Conservation (phyloP, 2,888 invertebrate genomes). For the Emmelina monodactyla region DNA sequence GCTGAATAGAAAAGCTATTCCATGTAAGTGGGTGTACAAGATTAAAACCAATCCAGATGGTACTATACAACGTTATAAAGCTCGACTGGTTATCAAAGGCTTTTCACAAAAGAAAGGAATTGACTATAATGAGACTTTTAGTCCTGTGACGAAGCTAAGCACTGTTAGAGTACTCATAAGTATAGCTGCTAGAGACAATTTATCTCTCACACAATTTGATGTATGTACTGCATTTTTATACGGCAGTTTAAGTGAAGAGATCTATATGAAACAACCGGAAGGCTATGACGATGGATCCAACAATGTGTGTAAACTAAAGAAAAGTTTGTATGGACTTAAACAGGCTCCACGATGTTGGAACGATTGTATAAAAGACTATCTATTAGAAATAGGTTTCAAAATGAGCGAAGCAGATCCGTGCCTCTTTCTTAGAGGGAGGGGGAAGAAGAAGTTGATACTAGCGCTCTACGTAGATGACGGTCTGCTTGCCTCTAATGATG, state of each 20-base stretch:
- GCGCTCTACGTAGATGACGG: constrained; percentile 4
- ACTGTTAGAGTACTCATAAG: constrained; percentile 2
- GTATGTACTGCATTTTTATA: constrained; percentile 4
- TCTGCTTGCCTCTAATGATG: not conserved
- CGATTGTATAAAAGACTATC: not conserved
- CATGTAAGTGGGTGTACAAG: too few species aligned
- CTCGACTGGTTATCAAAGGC: constrained; percentile 10
- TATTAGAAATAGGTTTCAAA: constrained; percentile 2
- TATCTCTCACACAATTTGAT: not conserved
- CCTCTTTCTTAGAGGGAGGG: not conserved
- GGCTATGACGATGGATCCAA: not conserved
- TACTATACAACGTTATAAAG: constrained; percentile 15
- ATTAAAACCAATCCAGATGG: constrained; percentile 16
- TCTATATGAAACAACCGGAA: constrained; percentile 4
- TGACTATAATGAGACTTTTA: constrained; percentile 3
- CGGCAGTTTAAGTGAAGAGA: constrained; percentile 2
- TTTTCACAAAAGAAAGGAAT: constrained; percentile 5
- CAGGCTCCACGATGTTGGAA: constrained; percentile 1
- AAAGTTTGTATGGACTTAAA: not conserved
- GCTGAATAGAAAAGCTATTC: too few species aligned
- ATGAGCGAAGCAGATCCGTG: not conserved
- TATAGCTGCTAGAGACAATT: constrained; percentile 3
- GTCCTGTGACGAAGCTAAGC: constrained; percentile 1
- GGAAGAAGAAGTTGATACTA: not conserved
- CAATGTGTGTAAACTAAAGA: not conserved